Evolutionary conservation across 2,797 vertebrate genomes (phyloP).

Genomic region (Chloroceryle inda): DNA sequence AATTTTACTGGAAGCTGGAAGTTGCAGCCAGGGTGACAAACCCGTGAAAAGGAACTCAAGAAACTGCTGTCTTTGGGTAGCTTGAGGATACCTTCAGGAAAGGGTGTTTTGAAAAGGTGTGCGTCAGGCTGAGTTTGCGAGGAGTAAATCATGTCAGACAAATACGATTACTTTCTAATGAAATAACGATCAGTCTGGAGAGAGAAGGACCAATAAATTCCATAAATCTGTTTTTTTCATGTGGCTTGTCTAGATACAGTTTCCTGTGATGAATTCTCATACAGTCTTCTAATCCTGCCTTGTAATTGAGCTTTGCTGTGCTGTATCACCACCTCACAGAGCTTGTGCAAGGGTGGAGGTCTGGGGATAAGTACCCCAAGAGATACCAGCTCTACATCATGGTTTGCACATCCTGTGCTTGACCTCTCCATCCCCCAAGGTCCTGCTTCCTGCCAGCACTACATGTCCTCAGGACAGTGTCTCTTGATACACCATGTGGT

Average conservation of each 20-base stretch:
- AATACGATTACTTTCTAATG: background rate
- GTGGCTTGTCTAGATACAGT: background rate
- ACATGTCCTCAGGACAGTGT: accelerated
- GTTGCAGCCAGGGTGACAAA: background rate
- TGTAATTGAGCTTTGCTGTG: background rate
- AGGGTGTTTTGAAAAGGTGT: background rate
- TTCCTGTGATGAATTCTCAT: background rate
- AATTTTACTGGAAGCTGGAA: background rate
- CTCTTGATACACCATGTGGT: background rate
- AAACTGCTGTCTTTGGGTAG: background rate
- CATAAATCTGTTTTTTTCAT: background rate
- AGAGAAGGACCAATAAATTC: background rate
- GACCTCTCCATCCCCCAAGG: accelerated
- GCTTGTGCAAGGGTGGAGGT: background rate
- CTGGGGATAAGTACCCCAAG: background rate
- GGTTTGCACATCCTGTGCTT: background rate
- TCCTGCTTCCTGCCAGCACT: background rate
- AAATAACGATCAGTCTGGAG: background rate
- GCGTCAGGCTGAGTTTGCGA: background rate
- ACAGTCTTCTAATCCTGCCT: background rate
- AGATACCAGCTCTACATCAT: background rate
- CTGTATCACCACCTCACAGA: accelerated
- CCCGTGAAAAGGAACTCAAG: background rate
- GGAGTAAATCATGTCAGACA: background rate
- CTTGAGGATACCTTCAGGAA: background rate